Evolutionary conservation across 1,140 invertebrate genomes (phyloP).

Genomic region (Yoshiicerus persimilis): DNA sequence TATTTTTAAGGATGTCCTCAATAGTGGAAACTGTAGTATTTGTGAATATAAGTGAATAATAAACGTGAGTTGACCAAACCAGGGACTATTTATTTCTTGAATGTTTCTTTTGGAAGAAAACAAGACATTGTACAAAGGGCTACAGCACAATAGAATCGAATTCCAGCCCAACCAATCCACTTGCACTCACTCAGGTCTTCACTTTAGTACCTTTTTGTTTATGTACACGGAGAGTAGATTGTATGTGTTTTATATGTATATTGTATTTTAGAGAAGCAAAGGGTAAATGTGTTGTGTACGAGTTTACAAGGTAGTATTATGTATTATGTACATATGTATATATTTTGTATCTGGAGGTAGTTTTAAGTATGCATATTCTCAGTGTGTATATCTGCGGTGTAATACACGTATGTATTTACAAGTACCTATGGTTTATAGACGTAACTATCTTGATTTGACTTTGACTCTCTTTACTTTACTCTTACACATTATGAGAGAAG

Average conservation of each 20-base stretch:
- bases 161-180: neutral
- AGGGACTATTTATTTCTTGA: neutral
- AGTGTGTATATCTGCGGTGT: neutral
- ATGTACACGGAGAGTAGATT: neutral
- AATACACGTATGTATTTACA: neutral
- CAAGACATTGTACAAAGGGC: neutral
- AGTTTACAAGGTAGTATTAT: neutral
- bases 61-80: neutral
- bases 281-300: neutral
- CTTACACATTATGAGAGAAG: neutral
- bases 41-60: neutral
- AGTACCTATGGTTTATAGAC: neutral
- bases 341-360: neutral
- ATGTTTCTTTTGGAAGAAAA: neutral
- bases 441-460: slow-evolving; percentile 1
- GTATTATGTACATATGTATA: neutral
- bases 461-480: neutral
- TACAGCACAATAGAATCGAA: neutral
- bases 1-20: neutral
- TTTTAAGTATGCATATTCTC: neutral
- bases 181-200: neutral
- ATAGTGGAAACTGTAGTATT: neutral
- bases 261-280: neutral
- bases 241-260: neutral
- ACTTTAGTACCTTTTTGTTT: neutral